These are phyloP conservation scores for Erinaceus europaeus DNA, from an alignment of 2,113 vertebrate species.

Conservation along the genomic window DNA sequence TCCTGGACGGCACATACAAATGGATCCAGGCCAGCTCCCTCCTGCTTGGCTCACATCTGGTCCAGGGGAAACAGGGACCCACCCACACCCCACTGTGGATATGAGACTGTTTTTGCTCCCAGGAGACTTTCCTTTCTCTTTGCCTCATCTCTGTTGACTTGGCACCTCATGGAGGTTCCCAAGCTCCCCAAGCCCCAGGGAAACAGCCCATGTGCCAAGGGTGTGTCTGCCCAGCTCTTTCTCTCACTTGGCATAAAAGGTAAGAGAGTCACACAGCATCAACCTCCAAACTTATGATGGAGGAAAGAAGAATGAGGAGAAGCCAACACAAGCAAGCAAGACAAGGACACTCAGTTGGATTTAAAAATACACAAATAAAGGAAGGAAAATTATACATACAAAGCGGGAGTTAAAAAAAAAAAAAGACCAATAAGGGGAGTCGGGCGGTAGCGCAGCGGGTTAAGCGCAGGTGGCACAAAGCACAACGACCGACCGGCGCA, in stretches of 20 bases:
- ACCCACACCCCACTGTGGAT: neutral
- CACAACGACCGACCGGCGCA: too few species aligned
- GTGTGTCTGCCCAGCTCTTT: neutral
- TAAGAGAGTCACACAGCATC: fast-evolving
- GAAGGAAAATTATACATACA: neutral
- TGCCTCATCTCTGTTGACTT: neutral
- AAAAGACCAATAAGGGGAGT: too few species aligned
- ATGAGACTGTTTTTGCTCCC: neutral
- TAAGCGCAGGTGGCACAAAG: too few species aligned
- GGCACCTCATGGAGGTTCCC: neutral
- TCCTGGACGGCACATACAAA: neutral
- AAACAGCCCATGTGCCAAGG: neutral
- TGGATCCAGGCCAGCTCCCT: neutral
- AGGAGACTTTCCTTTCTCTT: neutral
- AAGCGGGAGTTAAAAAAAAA: too few species aligned
- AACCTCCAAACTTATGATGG: neutral
- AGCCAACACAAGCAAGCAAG: neutral
- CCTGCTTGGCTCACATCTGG: neutral
- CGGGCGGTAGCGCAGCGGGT: too few species aligned
- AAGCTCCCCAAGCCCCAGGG: neutral
- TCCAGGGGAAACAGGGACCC: too few species aligned
- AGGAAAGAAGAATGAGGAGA: neutral
- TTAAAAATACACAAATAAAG: neutral
- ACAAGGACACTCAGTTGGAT: neutral
- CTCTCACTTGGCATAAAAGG: neutral